Base-by-base conservation (phyloP, 2,888 invertebrate genomes). In the Torymus texanus region DNA sequence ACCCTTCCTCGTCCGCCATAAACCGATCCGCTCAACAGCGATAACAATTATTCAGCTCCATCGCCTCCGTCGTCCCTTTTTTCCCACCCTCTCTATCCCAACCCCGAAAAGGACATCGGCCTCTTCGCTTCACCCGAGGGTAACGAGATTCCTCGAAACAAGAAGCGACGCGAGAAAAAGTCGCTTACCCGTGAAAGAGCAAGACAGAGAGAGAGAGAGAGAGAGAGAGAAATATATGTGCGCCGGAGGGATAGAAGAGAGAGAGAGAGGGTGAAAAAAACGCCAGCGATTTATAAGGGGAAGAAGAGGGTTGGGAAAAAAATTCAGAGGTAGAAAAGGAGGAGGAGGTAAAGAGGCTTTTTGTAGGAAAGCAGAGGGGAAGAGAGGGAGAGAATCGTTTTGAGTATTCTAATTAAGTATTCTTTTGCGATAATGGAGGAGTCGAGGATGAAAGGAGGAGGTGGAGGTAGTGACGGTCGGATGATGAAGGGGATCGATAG, bases 361-460 rank as follows among this genome's bases (percentile, higher is more conserved):
- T 55, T 21, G 24, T 41, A 41, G 3, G 21, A 21, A 21, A 2
- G 21, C 1, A 21, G 21, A 29, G 29, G 29, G 29, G 5, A 3
- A 5, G 41, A 8, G 41, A 41, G 8, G 1, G 41, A 8, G 41
- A 8, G 41, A 41, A 1, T 65, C 18, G 51, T 56, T 58, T 59
- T 12, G 41, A 59, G 18, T 18, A 50, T 63, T 65, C n/a, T 56
- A 65, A 73, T 73, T 73, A 73, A 62, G 18, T 63, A 55, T 14
- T 55, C 18, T 72, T 62, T 61, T 53, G n/a, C 29, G 56, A 67
- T 56, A 11, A 29, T n/a, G 16, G 24, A 13, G 14, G 24, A 14
- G 12, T 41, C 29, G n/a, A 24, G 21, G 41, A 67, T 11, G 18
- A 59, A 59, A 58, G 50, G 29, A 12, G 21, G 18, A 59, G 18